Evolutionary conservation across 1,140 invertebrate species (phyloP), one percentile per base, ranked within the genome.

Genomic region (Cydia pomonella): DNA sequence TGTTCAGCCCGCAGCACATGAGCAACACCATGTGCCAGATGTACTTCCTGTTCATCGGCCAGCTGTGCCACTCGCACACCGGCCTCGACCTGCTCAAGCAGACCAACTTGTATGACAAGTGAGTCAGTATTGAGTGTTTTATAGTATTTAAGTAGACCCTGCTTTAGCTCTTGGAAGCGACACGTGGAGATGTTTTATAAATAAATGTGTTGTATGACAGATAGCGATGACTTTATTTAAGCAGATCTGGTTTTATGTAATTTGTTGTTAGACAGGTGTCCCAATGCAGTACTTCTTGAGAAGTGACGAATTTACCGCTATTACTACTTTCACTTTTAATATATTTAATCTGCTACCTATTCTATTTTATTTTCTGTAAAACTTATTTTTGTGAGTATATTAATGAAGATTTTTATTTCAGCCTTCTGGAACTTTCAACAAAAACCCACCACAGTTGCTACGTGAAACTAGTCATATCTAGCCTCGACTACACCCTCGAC

Each of bases 31-130:
- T 98, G 87, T 97, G 97, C 87, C 97, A 98, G 88, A 96, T 97
- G 89, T 99, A 99, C 93, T 99, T 99, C 88, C 93, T 99, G 2
- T 97, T 98, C 82, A 95, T 99, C 71, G 98, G 98, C 1, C 96
- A 97, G 77, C 93, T 99, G 73, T 97, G 96, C 76, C 95, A 96
- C 66, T 95, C 95, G n/a, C 93, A 94, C 50, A 94, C 95, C 69
- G 98, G 98, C 1, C 93, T 96, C 33, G 94, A 94, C 73, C 93
- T 96, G 75, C 95, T 99, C 16, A 96, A 97, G 64, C 95, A 95
- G 77, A 95, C 96, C 18, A 95, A 96, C 66, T 94, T 99, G 73
- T 96, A 97, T 85, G 88, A 89, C 77, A 92, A 89, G 91, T 89
- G 79, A 87, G 90, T 85, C 62, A 59, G 76, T 38, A 62, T 33